Evolutionary conservation across 2,113 vertebrate species (phyloP).

Genomic region (Erythrolamprus reginae): DNA sequence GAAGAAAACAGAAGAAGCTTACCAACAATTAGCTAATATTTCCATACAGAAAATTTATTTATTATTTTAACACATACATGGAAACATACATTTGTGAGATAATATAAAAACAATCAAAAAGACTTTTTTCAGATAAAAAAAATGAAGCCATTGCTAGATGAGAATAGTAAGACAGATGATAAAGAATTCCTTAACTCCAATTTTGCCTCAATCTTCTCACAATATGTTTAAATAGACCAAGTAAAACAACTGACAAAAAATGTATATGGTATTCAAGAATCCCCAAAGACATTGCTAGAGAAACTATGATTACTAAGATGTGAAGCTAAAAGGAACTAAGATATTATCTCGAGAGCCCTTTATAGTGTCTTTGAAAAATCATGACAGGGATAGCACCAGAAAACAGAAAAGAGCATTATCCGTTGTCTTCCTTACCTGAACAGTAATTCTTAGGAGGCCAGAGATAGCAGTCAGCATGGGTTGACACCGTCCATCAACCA

Average conservation of each 20-base stretch:
- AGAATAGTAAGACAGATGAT: neutral
- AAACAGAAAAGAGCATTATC: neutral
- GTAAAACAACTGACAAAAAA: neutral
- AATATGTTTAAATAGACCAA: neutral
- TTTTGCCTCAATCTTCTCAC: neutral
- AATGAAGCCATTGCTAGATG: neutral
- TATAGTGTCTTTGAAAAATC: neutral
- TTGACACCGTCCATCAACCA: no score
- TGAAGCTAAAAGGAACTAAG: neutral
- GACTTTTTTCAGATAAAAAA: neutral
- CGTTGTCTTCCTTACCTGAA: no score
- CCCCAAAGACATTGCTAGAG: neutral
- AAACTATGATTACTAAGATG: neutral
- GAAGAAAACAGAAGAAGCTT: neutral
- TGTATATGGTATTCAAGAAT: neutral
- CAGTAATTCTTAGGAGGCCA: no score
- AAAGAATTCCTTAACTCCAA: neutral
- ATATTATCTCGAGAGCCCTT: neutral
- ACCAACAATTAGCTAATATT: neutral
- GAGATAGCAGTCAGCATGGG: no score
- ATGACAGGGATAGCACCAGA: neutral
- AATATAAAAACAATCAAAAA: neutral
- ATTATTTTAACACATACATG: neutral
- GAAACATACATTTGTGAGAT: neutral
- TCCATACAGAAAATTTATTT: neutral